Conservation (phyloP, 2,888 invertebrate genomes). For the Pedicia rivosa region DNA sequence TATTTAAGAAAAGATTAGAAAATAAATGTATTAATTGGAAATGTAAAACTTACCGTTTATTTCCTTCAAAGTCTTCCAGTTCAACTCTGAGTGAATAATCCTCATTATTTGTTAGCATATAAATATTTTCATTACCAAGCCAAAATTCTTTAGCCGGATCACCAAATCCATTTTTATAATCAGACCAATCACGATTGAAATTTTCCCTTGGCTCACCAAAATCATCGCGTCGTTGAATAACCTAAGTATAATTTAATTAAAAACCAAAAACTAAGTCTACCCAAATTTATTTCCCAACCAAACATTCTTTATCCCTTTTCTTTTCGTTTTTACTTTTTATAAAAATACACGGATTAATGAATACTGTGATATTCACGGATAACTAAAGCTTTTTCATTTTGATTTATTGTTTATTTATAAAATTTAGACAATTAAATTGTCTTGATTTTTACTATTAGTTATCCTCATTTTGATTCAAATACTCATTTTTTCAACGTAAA, state of each 20-base stretch:
- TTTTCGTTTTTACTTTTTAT: slow-evolving; percentile 4
- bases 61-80: slow-evolving; percentile 83
- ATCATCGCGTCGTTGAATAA: slow-evolving; percentile 79
- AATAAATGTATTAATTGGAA: slow-evolving; percentile 3
- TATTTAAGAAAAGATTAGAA: slow-evolving; percentile 9
- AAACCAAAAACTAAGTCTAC: slow-evolving; percentile 7
- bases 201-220: slow-evolving; percentile 76
- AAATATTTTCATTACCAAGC: slow-evolving; percentile 87
- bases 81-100: slow-evolving; percentile 77
- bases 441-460: too few relatives aligned
- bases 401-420: too few relatives aligned
- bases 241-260: slow-evolving; percentile 35
- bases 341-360: too few relatives aligned
- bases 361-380: too few relatives aligned
- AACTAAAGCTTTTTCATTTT: too few relatives aligned
- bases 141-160: slow-evolving; percentile 82
- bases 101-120: slow-evolving; percentile 84
- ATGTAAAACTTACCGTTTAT: slow-evolving; percentile 49
- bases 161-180: slow-evolving; percentile 86
- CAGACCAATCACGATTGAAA: slow-evolving; percentile 83
- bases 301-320: neutral
- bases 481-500: too few relatives aligned
- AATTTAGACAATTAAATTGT: too few relatives aligned
- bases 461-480: too few relatives aligned
- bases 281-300: neutral